A percentile compares a stretch with the other conserved stretches of the same genome.
These are phyloP conservation scores for Rhopilema esculentum DNA, from an alignment of 30 jellyfish, hydroid and myxozoan genomes.

Conservation along the genomic window DNA sequence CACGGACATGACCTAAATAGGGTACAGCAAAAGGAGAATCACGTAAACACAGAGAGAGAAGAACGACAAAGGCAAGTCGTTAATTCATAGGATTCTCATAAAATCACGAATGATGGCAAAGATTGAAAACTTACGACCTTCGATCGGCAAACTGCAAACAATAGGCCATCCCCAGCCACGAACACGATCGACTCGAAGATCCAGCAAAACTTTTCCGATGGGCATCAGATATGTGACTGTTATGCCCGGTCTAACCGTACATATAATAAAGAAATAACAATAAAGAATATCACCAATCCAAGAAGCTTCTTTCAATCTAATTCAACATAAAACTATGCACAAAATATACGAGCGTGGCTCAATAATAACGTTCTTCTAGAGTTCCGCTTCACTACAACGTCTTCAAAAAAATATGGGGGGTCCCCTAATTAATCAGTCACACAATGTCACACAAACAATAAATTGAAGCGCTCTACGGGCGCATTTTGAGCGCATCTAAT, in stretches of 20 bases:
- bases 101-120: conserved; percentile 20
- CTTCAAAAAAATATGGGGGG: too few relatives aligned
- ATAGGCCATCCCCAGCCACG: conserved; percentile 23
- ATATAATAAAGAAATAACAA: background rate
- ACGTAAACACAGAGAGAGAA: conserved; percentile 6
- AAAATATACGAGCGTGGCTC: conserved; percentile 11
- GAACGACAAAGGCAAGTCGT: background rate
- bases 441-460: too few relatives aligned
- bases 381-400: background rate
- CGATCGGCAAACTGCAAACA: conserved; percentile 29
- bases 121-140: conserved; percentile 14
- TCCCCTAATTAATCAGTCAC: too few relatives aligned
- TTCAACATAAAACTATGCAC: background rate
- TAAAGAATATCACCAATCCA: background rate
- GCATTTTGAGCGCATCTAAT: too few relatives aligned
- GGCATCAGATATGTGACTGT: conserved; percentile 20
- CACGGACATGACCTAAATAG: background rate
- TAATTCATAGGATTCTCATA: conserved; percentile 3
- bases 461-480: too few relatives aligned
- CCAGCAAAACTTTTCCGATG: conserved; percentile 5
- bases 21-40: conserved; percentile 20
- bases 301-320: conserved; percentile 3
- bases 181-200: conserved; percentile 11
- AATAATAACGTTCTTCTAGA: background rate
- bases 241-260: conserved; percentile 25